A percentile compares a stretch with the other conserved stretches of the same genome.
phyloP scores from a whole-genome alignment of 2,888 invertebrate species.

The Agrotis exclamationis region DNA sequence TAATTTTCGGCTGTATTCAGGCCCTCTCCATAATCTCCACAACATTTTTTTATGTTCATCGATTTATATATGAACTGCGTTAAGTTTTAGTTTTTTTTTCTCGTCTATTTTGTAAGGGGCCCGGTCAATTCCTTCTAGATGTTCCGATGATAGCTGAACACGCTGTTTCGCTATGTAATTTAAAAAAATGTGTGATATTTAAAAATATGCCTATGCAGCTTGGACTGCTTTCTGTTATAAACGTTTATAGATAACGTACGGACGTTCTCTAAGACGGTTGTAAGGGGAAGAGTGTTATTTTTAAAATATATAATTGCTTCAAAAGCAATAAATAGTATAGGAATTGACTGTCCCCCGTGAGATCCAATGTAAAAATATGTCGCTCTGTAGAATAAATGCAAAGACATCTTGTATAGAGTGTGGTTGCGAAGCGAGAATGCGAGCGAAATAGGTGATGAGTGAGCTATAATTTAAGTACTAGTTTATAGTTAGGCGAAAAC shows the following conservation, averaged over 20 bases:
- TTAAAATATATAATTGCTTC: conserved; percentile 72
- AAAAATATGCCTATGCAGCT: conserved; percentile 82
- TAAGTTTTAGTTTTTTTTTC: conserved; percentile 82
- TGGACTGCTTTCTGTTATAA: conserved; percentile 68
- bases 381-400: conserved; percentile 83
- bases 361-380: conserved; percentile 86
- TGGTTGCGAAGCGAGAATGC: conserved; percentile 74
- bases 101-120: conserved; percentile 82
- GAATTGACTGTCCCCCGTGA: conserved; percentile 87
- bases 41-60: conserved; percentile 78
- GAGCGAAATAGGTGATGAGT: conserved; percentile 75
- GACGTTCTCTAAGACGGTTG: conserved; percentile 52
- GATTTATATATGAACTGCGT: conserved; percentile 84
- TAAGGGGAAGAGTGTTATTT: conserved; percentile 62
- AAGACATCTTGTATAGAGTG: conserved; percentile 78
- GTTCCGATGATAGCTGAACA: conserved; percentile 63
- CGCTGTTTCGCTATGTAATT: conserved; percentile 77
- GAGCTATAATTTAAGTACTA: conserved; percentile 85
- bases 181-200: conserved; percentile 81
- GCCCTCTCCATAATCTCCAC: conserved; percentile 78
- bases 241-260: conserved; percentile 39
- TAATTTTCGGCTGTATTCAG: conserved; percentile 68
- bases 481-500: conserved; percentile 90
- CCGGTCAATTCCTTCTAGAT: conserved; percentile 83
- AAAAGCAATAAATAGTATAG: conserved; percentile 79